Evolutionary conservation across 2,113 vertebrate species (phyloP), one percentile per base, ranked within the genome.

Genomic region (Nyctibius bracteatus): DNA sequence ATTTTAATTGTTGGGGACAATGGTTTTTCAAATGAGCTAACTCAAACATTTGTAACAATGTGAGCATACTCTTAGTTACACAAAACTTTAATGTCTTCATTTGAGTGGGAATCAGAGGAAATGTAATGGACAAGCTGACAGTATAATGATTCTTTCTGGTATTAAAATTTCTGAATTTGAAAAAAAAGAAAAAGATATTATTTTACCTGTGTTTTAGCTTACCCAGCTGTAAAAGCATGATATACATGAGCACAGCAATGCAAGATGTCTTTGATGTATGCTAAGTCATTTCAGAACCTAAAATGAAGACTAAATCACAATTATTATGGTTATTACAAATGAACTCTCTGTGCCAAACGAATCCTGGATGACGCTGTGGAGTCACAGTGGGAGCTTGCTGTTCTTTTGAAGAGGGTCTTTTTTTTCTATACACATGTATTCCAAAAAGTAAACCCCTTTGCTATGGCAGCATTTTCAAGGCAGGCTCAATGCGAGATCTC

Each of bases 401-500:
- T 0, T 10, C 33, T 72, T 75, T 47, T 75, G 25, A 51, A 25
- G 8, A 52, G 10, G 5, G 3, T 30, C 2, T 9, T 1, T 5
- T 62, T 49, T 35, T 31, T 31, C 13, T 81, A 3, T n/a, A 33
- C 12, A 51, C 1, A 1, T 8, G 0, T 70, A 46, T 25, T n/a
- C 25, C 47, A 43, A 57, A 71, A 83, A 54, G 21, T 57, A 55
- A 47, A 51, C 39, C 19, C 20, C 17, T 91, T 59, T 92, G 49
- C n/a, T 79, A 33, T 5, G 14, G 9, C 22, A 85, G 43, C n/a
- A 16, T 44, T 92, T 93, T 63, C 31, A 80, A 52, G 46, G 28
- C 15, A 85, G 43, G 2, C 33, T 41, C 21, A 23, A n/a, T 0
- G 0, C 33, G 62, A 65, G 18, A 25, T 18, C 51, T 75, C 31